Conservation (phyloP, 2,113 vertebrate genomes). For the Dasypus novemcinctus region DNA sequence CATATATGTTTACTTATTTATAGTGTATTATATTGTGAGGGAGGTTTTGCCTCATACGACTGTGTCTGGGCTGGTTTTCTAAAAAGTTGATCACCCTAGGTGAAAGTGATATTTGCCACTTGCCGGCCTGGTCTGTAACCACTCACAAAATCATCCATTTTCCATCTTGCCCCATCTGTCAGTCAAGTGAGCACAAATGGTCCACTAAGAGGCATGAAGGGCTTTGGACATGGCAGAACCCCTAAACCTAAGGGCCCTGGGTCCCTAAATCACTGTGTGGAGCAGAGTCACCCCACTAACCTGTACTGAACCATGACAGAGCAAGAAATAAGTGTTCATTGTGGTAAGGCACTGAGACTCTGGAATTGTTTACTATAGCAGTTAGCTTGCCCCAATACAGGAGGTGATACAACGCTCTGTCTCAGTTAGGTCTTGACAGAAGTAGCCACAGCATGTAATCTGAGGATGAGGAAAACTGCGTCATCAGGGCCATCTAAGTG, state of each 20-base stretch:
- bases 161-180: background rate
- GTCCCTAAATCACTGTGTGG: background rate
- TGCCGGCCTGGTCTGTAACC: background rate
- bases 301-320: background rate
- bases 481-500: background rate
- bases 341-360: background rate
- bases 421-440: background rate
- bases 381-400: background rate
- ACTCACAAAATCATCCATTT: background rate
- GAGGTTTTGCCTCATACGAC: background rate
- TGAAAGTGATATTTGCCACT: background rate
- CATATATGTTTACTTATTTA: background rate
- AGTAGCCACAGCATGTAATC: background rate
- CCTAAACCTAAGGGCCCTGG: background rate
- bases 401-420: background rate
- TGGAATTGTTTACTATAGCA: background rate
- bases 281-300: background rate
- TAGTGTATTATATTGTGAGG: background rate
- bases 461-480: background rate
- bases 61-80: background rate
- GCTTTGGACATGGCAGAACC: background rate
- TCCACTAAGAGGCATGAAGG: background rate
- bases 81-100: background rate
- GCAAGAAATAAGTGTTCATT: too few species aligned
- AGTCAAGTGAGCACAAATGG: background rate